Evolutionary conservation across 2,888 invertebrate genomes (phyloP).

Genomic region (Orchesellides sinensis): DNA sequence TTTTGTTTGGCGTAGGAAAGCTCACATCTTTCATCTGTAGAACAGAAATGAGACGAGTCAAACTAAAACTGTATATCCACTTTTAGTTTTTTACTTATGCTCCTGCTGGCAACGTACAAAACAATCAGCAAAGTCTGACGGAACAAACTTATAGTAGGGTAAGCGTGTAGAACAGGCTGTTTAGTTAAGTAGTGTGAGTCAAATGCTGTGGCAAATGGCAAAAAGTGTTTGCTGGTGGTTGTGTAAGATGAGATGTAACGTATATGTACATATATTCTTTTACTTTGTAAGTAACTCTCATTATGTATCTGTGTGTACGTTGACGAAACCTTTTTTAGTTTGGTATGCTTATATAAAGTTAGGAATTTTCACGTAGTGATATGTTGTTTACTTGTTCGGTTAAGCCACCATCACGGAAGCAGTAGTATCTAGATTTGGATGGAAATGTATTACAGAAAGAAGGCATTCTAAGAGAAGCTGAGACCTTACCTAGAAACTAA

Average conservation of each 20-base stretch:
- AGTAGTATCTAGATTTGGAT: not conserved
- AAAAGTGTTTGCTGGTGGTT: not conserved
- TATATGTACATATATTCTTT: not conserved
- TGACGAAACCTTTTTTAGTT: no score
- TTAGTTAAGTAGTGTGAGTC: not conserved
- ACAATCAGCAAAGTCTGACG: not conserved
- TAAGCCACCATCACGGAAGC: constrained; percentile 10
- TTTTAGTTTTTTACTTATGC: not conserved
- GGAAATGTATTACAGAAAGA: constrained; percentile 3
- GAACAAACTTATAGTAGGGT: no score
- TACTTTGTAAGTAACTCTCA: no score
- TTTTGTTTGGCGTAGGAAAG: constrained; percentile 22
- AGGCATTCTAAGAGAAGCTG: not conserved
- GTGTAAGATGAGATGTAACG: not conserved
- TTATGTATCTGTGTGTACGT: no score
- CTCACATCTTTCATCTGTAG: constrained; percentile 34
- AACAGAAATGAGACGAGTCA: constrained; percentile 4
- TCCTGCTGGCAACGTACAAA: not conserved
- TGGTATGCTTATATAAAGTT: not conserved
- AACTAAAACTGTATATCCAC: not conserved
- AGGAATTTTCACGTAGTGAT: constrained; percentile 4
- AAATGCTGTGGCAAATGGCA: constrained; percentile 9
- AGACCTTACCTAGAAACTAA: not conserved
- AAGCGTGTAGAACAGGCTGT: no score
- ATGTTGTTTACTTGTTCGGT: constrained; percentile 5